Percentiles rank a stretch among this genome's conserved stretches.
Evolutionary conservation across 2,888 invertebrate species (phyloP).

Genomic region (Epirrhoe tristata): DNA sequence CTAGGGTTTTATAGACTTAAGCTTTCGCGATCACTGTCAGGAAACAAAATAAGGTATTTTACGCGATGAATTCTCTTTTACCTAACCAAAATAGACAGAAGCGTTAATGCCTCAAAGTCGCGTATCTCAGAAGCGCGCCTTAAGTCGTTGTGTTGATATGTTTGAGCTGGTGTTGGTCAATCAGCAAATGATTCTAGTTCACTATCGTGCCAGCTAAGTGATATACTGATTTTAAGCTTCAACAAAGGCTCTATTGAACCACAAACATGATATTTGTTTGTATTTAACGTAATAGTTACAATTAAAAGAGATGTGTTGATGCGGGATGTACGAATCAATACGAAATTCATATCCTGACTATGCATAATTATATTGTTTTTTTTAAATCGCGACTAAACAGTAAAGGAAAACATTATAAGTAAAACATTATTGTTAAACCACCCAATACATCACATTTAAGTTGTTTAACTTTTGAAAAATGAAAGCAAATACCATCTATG

Average conservation of each 20-base stretch:
- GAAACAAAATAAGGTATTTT: no score
- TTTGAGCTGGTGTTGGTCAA: constrained; percentile 4
- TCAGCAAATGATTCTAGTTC: constrained; percentile 11
- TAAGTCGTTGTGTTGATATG: constrained; percentile 1
- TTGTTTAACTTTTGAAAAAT: no score
- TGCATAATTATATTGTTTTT: no score
- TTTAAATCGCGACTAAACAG: no score
- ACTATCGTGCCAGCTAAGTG: neutral
- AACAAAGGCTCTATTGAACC: neutral
- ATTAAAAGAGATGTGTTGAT: neutral
- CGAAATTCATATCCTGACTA: no score
- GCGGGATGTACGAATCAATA: no score
- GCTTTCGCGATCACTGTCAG: no score
- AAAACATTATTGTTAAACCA: no score
- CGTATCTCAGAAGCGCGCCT: neutral
- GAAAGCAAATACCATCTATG: no score
- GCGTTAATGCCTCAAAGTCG: neutral
- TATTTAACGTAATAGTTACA: neutral
- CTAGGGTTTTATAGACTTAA: no score
- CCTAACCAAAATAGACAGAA: neutral
- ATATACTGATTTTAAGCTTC: neutral
- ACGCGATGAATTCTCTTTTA: neutral
- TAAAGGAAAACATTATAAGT: no score
- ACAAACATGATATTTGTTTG: neutral
- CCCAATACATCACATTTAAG: no score